phyloP scores from a whole-genome alignment of 23 tunicate species.

The Trididemnum clinides region DNA sequence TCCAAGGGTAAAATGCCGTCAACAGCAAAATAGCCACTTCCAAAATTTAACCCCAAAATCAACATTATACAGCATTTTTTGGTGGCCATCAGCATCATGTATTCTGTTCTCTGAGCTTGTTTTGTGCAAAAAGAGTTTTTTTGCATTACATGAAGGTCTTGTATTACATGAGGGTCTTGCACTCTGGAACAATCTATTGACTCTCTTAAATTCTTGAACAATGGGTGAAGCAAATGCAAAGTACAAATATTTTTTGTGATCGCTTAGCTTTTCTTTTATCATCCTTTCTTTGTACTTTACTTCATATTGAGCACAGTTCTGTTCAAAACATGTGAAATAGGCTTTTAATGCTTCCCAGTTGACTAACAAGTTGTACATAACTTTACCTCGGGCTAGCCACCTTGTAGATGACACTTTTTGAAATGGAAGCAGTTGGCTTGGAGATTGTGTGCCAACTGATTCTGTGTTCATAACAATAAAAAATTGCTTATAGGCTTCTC shows the following conservation, averaged over 20 bases:
- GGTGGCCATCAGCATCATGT: background rate
- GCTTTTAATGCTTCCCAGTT: slow-evolving; percentile 33
- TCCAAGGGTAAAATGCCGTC: too few species aligned
- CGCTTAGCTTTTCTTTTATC: slow-evolving; percentile 28
- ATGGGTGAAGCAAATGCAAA: slow-evolving; percentile 27
- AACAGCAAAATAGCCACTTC: too few species aligned
- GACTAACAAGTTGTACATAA: slow-evolving; percentile 27
- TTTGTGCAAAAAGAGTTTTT: background rate
- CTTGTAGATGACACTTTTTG: slow-evolving; percentile 27
- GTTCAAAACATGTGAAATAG: background rate
- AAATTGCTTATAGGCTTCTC: background rate
- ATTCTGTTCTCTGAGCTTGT: background rate
- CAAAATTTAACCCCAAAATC: slow-evolving; percentile 35
- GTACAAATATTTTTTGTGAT: slow-evolving; percentile 32
- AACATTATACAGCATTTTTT: background rate
- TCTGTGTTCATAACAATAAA: slow-evolving; percentile 35
- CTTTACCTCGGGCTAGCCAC: slow-evolving; percentile 42
- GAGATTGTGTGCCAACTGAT: background rate
- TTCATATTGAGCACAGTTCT: background rate
- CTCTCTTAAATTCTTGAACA: slow-evolving; percentile 45
- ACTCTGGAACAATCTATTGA: slow-evolving; percentile 2
- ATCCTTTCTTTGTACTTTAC: slow-evolving; percentile 32
- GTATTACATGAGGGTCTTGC: too few species aligned
- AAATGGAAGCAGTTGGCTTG: slow-evolving; percentile 36
- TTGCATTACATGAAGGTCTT: background rate